Evolutionary conservation across 1,140 invertebrate genomes (phyloP).

Genomic region (Colletes latitarsis): DNA sequence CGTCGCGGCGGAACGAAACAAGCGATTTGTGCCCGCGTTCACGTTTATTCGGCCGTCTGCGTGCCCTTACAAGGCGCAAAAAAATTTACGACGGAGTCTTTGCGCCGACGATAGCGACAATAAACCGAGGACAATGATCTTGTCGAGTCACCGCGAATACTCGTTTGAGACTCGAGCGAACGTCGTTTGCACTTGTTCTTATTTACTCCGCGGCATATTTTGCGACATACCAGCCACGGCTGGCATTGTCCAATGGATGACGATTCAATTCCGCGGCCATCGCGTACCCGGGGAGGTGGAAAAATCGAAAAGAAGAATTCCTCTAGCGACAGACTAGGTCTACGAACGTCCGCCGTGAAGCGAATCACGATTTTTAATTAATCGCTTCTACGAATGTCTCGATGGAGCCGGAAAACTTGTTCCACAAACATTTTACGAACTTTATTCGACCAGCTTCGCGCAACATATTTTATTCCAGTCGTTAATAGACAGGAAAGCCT

Average conservation of each 20-base stretch:
- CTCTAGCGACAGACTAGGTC: too few species aligned
- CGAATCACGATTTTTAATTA: not conserved
- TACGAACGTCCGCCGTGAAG: not conserved
- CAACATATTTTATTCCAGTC: not conserved
- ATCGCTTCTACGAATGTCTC: not conserved
- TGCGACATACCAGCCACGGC: not conserved
- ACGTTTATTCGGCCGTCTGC: constrained; percentile 21
- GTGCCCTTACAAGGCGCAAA: constrained; percentile 4
- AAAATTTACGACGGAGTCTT: constrained; percentile 33
- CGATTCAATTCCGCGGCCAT: not conserved
- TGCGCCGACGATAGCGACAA: constrained; percentile 20
- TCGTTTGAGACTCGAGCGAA: not conserved
- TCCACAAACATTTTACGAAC: not conserved
- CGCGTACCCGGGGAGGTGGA: too few species aligned
- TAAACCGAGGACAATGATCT: constrained; percentile 49
- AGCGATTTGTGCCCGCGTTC: constrained; percentile 20
- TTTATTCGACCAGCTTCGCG: not conserved
- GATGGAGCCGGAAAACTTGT: not conserved
- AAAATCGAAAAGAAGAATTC: not conserved
- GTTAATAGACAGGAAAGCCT: not conserved
- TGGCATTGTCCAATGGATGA: not conserved
- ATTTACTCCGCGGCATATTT: constrained; percentile 1
- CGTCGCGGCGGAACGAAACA: not conserved
- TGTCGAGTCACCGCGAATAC: constrained; percentile 42
- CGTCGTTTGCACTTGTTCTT: constrained; percentile 34